These are phyloP conservation scores for Panagrolaimus sp. DNA, from an alignment of 1,140 invertebrate species.

Conservation along the genomic window DNA sequence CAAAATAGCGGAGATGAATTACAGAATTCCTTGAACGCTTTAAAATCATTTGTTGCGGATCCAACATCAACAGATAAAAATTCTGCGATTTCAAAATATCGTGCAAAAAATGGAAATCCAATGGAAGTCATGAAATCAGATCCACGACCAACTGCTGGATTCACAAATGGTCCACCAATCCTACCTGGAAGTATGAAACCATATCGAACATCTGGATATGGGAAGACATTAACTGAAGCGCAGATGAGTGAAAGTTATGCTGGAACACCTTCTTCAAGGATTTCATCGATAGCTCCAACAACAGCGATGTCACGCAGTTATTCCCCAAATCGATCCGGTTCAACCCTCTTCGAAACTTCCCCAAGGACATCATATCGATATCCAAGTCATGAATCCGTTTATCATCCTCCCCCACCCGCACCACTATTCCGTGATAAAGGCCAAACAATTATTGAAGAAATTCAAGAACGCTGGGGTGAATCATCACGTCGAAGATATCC, in stretches of 20 bases:
- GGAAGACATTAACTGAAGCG: not conserved
- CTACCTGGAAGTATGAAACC: too few relatives aligned
- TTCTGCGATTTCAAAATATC: slow-evolving; percentile 8
- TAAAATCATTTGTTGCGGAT: not conserved
- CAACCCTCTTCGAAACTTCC: not conserved
- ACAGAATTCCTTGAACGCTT: not conserved
- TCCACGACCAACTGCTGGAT: not conserved
- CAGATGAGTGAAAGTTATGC: not conserved
- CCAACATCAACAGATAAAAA: not conserved
- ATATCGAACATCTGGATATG: not conserved
- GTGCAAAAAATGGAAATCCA: slow-evolving; percentile 1
- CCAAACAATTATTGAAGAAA: slow-evolving; percentile 6
- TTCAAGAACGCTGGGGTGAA: slow-evolving; percentile 7
- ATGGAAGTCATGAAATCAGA: not conserved
- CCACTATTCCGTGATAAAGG: not conserved
- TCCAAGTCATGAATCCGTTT: not conserved
- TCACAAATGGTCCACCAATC: not conserved
- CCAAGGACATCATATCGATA: not conserved
- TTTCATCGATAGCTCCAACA: not conserved
- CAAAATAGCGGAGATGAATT: not conserved
- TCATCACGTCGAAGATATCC: not conserved
- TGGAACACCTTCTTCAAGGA: not conserved
- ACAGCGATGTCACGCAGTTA: slow-evolving; percentile 7
- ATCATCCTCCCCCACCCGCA: not conserved
- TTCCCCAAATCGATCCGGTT: not conserved